Base-by-base conservation (phyloP, 2,888 invertebrate species). In the Hedychridium roseum region DNA sequence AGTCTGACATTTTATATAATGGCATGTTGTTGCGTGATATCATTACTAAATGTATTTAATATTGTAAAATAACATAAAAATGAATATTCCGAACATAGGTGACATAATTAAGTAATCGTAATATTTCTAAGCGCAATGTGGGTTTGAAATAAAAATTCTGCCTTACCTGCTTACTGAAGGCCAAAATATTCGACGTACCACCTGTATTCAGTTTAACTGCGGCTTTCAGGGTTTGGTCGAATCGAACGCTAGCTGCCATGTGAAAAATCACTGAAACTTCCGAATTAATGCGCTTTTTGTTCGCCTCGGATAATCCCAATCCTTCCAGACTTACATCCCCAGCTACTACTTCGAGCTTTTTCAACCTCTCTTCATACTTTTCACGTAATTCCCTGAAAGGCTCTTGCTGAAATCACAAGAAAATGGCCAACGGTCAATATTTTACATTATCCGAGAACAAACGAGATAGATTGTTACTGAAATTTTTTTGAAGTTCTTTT, bases 161-260 rank as follows among this genome's bases (percentile, higher is more conserved):
- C n/a, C n/a, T 32, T 57, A 78, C 78, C 73, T 78, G 66, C 54
- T 78, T 78, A 2, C 63, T 69, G 4, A 88, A 71, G 11, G 81
- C 73, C 21, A 88, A 68, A 52, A 87, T 74, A 51, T 84, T 79
- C 44, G 80, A 73, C 0, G 85, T 84, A 16, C 85, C 86, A 1
- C 83, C 76, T 0, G 87, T 85, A 73, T 90, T 90, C 80, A 86
- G 82, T 41, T 82, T 80, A 7, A 89, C 80, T 0, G 89, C 86
- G 5, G 80, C 71, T 78, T 85, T 85, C 21, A 90, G 77, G 0
- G 83, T 79, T 66, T 88, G 85, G 70, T 90, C 88, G 67, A 90
- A 89, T 78, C 88, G 85, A 30, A 94, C 90, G 64, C 92, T 92
- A 3, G 94, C 94, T 1, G 94, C 94, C 71, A 90, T 90, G 73